A percentile compares a stretch with the other conserved stretches of the same genome.
These are phyloP conservation scores for Stenurella melanura DNA, from an alignment of 2,888 invertebrate genomes.

Conservation along the genomic window DNA sequence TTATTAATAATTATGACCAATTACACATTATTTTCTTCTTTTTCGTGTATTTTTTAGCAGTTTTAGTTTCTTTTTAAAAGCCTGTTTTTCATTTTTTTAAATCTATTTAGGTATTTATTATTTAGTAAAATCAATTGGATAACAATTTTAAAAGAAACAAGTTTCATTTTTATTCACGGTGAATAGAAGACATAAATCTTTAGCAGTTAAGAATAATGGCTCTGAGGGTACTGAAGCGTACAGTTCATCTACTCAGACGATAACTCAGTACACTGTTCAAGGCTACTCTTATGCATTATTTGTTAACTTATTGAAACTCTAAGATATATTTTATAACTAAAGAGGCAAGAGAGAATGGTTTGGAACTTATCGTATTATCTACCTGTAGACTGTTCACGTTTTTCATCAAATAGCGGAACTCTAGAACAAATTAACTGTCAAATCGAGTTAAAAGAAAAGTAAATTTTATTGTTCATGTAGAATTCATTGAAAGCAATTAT, in stretches of 20 bases:
- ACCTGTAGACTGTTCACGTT: not conserved
- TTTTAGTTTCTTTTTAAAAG: no score
- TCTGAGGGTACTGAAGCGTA: constrained; percentile 43
- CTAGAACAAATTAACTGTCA: not conserved
- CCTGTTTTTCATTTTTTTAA: no score
- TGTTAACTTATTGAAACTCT: constrained; percentile 41
- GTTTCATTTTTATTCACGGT: constrained; percentile 8
- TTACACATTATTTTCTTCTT: no score
- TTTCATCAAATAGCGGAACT: not conserved
- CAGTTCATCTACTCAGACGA: constrained; percentile 45
- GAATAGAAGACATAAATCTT: constrained; percentile 47
- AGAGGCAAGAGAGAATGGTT: not conserved
- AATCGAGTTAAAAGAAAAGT: not conserved
- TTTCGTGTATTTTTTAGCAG: no score
- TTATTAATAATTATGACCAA: no score
- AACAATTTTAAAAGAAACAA: not conserved
- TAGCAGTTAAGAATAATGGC: constrained; percentile 45
- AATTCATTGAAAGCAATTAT: no score
- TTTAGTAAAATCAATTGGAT: not conserved
- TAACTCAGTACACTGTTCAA: constrained; percentile 41
- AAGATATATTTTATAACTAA: constrained; percentile 12
- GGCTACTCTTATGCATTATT: constrained; percentile 43
- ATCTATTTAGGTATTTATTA: no score
- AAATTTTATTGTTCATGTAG: not conserved
- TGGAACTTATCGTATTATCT: not conserved